phyloP scores from a whole-genome alignment of 1,140 invertebrate species.

The Zaprionus ghesquierei region DNA sequence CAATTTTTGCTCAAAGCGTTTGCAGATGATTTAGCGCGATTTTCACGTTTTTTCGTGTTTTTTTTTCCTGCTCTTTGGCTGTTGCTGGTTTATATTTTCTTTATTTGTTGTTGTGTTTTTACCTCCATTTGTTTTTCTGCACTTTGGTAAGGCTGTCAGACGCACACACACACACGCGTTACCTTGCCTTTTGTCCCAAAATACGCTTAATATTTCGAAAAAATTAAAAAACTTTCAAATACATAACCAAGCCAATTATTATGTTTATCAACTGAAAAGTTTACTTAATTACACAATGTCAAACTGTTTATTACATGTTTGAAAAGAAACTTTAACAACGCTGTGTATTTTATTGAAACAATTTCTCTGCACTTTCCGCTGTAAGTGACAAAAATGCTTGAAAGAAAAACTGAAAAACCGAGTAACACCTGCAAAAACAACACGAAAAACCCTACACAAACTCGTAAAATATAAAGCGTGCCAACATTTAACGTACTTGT shows the following conservation, averaged over 20 bases:
- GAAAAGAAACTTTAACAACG: too few species aligned
- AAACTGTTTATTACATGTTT: background rate
- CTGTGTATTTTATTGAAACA: background rate
- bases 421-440: background rate
- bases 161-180: slow-evolving; percentile 55
- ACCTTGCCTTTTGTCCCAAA: slow-evolving; percentile 1
- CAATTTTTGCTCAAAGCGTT: slow-evolving; percentile 64
- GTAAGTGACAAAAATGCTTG: too few species aligned
- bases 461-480: slow-evolving; percentile 34
- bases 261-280: background rate
- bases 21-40: slow-evolving; percentile 64
- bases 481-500: slow-evolving; percentile 20
- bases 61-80: background rate
- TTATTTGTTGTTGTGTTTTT: slow-evolving; percentile 24
- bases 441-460: slow-evolving; percentile 8
- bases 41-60: background rate
- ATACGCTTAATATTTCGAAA: slow-evolving; percentile 15
- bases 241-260: slow-evolving; percentile 13
- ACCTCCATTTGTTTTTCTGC: slow-evolving; percentile 11
- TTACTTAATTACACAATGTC: background rate
- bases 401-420: too few species aligned
- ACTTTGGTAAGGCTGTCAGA: slow-evolving; percentile 57
- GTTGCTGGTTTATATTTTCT: background rate
- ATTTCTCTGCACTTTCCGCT: background rate
- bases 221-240: background rate